Base-by-base conservation (phyloP, 2,888 invertebrate species). In the Melanotus villosus region DNA sequence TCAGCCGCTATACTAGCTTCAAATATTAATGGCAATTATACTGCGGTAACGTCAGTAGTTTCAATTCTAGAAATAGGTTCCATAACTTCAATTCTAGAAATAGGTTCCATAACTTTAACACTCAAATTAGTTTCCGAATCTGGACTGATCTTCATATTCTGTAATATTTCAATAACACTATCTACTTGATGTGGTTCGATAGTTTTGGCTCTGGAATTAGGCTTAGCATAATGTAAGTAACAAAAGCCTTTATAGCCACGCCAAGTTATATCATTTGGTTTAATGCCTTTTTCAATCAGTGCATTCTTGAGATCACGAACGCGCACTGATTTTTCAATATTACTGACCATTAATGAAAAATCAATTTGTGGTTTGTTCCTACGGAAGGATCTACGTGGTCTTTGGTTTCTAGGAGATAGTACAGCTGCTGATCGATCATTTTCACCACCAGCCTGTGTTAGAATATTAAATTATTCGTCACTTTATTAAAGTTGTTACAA, bases 241-340 rank as follows among this genome's bases (percentile, higher is more conserved):
- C 84, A 84, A 71, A 81, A 81, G 5, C 84, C 84, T 68, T 78
- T 80, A 71, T 79, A 79, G 0, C 84, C 84, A 19, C 80, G 78
- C 94, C 94, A 94, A 60, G 91, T 89, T 84, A 94, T 93, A 72
- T 91, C 89, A 76, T 89, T 89, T 3, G 94, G 93, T 79, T 91
- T 92, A 64, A 93, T 91, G 47, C 92, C 91, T 75, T 92, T 90
- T 78, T 92, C 91, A 41, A 87, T 87, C 30, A 94, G 84, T 32
- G 92, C 93, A 56, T 89, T 88, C 80, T 93, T 93, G 76, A 94
- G 84, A 80, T 94, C 93, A 52, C 92, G 90, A 6, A 93, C 90
- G 71, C 93, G 88, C 9, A 92, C 90, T 70, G 88, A 89, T 14
- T 89, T 89, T 63, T 91, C 89, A 78, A 94, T 92, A 80, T 93